Evolutionary conservation across 2,113 vertebrate genomes (phyloP).

Genomic region (Prionailurus viverrinus): DNA sequence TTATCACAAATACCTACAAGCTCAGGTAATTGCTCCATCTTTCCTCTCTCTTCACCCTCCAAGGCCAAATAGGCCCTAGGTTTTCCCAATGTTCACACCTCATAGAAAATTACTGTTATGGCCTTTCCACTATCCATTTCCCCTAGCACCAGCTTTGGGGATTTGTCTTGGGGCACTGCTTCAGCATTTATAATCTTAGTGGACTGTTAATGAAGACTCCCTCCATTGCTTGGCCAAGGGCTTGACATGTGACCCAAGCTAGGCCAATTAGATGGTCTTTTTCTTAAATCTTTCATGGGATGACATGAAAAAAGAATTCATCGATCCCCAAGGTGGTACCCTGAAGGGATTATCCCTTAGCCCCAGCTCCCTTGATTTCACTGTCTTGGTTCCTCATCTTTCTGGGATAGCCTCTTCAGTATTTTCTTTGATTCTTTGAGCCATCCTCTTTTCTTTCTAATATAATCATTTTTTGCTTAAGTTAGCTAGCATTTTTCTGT

Average conservation of each 20-base stretch:
- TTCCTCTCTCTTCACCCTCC: neutral
- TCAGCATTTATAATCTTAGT: neutral
- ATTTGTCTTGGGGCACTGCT: neutral
- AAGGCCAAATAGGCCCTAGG: neutral
- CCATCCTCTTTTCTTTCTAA: slow-evolving; percentile 21
- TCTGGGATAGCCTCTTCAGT: neutral
- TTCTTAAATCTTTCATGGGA: neutral
- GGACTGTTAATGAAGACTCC: neutral
- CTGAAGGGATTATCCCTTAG: neutral
- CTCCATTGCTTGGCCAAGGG: neutral
- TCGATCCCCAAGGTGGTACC: neutral
- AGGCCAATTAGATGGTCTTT: neutral
- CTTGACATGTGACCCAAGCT: neutral
- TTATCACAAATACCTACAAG: neutral
- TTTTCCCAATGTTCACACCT: neutral
- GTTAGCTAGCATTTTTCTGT: slow-evolving; percentile 51
- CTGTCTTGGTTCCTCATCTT: neutral
- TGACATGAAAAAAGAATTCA: neutral
- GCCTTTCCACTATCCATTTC: neutral
- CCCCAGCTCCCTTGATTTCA: neutral
- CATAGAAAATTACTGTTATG: neutral
- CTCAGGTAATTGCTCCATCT: neutral
- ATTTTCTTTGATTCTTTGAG: slow-evolving; percentile 34
- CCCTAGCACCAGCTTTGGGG: neutral
- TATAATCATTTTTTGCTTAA: neutral